Evolutionary conservation across 1,140 invertebrate genomes (phyloP).

Genomic region (Pogonomyrmex californicus): DNA sequence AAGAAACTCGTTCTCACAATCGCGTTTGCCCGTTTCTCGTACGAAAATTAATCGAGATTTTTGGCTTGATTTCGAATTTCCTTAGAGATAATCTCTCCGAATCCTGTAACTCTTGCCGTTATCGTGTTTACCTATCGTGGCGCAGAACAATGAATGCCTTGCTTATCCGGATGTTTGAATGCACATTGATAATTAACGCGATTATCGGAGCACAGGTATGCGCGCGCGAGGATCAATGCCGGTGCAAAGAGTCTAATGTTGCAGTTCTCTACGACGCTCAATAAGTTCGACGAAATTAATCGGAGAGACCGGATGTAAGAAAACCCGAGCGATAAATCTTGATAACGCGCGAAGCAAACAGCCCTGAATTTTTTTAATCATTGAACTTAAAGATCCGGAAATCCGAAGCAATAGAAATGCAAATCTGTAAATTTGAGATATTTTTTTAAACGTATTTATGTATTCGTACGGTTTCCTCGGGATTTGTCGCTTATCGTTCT

Average conservation of each 20-base stretch:
- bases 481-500: background rate
- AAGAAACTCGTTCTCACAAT: background rate
- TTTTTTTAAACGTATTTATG: background rate
- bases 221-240: conserved; percentile 20
- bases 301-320: conserved; percentile 10
- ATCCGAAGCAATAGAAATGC: background rate
- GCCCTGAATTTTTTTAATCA: background rate
- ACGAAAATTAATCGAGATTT: background rate
- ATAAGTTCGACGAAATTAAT: conserved; percentile 61
- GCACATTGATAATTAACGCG: background rate
- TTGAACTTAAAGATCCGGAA: background rate
- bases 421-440: background rate
- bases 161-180: background rate
- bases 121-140: background rate
- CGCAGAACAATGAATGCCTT: background rate
- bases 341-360: background rate
- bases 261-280: conserved; percentile 66
- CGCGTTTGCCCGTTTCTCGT: background rate
- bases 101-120: background rate
- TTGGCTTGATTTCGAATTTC: background rate
- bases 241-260: conserved; percentile 30
- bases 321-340: conserved; percentile 3
- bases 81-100: background rate
- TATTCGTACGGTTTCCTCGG: conserved; percentile 2
- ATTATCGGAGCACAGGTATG: conserved; percentile 25